Evolutionary conservation across 2,888 invertebrate species (phyloP).

Genomic region (Chloroclysta siterata): DNA sequence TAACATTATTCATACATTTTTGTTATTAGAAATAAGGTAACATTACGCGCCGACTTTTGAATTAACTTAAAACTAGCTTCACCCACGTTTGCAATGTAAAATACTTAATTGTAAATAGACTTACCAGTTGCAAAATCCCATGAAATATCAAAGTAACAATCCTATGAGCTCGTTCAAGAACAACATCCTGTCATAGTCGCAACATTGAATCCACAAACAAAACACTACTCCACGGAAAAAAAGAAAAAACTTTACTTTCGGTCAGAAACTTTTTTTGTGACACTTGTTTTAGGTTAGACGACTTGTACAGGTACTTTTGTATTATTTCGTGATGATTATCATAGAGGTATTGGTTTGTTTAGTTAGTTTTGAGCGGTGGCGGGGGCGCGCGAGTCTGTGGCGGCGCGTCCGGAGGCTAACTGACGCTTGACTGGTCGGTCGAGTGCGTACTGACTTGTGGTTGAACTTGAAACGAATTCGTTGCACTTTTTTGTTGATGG

Average conservation of each 20-base stretch:
- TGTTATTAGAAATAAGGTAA: too few species aligned
- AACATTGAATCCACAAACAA: conserved; percentile 74
- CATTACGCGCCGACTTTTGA: not conserved
- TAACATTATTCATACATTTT: too few species aligned
- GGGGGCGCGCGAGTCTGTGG: conserved; percentile 1
- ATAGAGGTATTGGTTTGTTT: conserved; percentile 14
- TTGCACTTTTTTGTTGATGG: conserved; percentile 40
- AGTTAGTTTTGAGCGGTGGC: not conserved
- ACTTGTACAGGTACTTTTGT: not conserved
- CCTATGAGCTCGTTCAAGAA: conserved; percentile 60
- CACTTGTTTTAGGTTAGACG: conserved; percentile 1
- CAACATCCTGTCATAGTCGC: conserved; percentile 75
- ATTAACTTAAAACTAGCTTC: conserved; percentile 1
- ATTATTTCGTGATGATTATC: conserved; percentile 7
- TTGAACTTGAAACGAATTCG: conserved; percentile 36
- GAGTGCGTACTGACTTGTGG: not conserved
- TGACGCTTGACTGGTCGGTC: conserved; percentile 16
- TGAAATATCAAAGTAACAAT: conserved; percentile 68
- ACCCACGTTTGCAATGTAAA: not conserved
- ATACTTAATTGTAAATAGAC: conserved; percentile 44
- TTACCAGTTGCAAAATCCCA: conserved; percentile 76
- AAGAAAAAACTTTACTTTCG: conserved; percentile 19
- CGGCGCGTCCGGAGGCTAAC: conserved; percentile 16
- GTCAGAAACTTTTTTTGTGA: conserved; percentile 8
- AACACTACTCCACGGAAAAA: conserved; percentile 67